A percentile compares a stretch with the other conserved stretches of the same genome.
Conservation (phyloP, 2,113 vertebrate genomes). For the Tyrannus savana region DNA sequence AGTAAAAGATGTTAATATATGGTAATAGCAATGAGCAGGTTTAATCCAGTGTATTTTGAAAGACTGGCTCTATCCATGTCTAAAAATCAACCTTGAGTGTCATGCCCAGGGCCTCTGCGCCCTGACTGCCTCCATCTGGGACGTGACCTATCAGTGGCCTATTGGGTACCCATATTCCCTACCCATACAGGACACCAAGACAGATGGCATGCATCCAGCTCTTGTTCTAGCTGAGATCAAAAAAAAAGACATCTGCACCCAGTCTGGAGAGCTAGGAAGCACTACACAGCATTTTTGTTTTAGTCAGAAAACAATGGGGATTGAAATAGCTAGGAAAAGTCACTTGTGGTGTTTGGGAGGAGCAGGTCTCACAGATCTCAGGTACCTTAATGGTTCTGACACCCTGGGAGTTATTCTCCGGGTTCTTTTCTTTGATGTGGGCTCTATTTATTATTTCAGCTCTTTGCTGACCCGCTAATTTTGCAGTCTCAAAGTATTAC, state of each 20-base stretch:
- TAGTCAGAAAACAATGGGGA: not conserved
- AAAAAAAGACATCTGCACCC: not conserved
- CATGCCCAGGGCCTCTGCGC: rapidly evolving
- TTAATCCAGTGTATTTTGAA: not conserved
- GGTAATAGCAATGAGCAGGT: not conserved
- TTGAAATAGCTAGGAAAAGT: not conserved
- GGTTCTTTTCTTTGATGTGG: not conserved
- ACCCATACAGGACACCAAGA: not conserved
- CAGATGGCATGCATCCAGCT: not conserved
- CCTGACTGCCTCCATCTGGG: not conserved
- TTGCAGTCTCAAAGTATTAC: not conserved
- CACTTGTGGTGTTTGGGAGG: not conserved
- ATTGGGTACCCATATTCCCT: not conserved
- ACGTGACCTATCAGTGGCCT: not conserved
- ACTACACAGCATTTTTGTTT: not conserved
- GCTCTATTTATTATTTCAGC: not conserved
- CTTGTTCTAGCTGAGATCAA: not conserved
- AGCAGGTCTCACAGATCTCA: not conserved
- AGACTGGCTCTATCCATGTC: not conserved
- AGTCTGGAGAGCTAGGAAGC: not conserved
- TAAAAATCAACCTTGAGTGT: not conserved
- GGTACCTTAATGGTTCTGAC: not conserved
- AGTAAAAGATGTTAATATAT: not conserved
- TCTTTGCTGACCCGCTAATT: not conserved
- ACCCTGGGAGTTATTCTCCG: not conserved